Base-by-base conservation (phyloP, 2,888 invertebrate genomes). In the Ichneumon xanthorius region DNA sequence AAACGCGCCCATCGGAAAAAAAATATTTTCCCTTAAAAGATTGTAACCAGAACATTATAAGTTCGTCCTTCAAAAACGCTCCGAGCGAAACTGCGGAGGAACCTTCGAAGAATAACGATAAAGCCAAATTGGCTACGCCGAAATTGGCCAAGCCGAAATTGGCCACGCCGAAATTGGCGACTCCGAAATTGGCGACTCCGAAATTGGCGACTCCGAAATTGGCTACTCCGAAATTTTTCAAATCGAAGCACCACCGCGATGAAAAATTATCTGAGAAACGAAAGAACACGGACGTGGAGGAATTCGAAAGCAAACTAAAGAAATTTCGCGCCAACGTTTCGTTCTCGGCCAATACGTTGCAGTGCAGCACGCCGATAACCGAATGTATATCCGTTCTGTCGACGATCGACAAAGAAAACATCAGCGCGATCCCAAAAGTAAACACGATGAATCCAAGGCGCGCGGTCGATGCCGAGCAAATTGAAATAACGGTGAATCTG, bases 291-390 rank as follows among this genome's bases (percentile, higher is more conserved):
- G 19, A 53, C 7, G 6, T 16, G 19, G 19, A 53, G 53, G 19
- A 19, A 0, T 7, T 19, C 33, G 22, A 53, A 11, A 55, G 19
- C 19, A 30, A 5, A 9, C n/a, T 16, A 1, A 6, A 37, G 33
- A 53, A 71, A 55, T 30, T 3, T 30, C 7, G 45, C 4, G 9
- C 9, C 4, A 9, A 50, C 53, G 26, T 11, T 45, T 45, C 61
- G 0, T 2, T 7, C 22, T 48, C 63, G 48, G 16, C n/a, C 2
- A 11, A 16, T 0, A 37, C 7, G 19, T 19, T 75, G 5, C 26
- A 30, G 48, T 63, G 61, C 63, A 75, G 75, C 48, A 75, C 75
- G 16, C 75, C 75, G 53, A 75, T 48, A 9, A n/a, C 5, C 30
- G 75, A 63, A 30, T 45, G 48, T 14, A 11, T 48, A 14, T 9